phyloP scores from a whole-genome alignment of 2,113 vertebrate genomes.

The Lepus americanus region DNA sequence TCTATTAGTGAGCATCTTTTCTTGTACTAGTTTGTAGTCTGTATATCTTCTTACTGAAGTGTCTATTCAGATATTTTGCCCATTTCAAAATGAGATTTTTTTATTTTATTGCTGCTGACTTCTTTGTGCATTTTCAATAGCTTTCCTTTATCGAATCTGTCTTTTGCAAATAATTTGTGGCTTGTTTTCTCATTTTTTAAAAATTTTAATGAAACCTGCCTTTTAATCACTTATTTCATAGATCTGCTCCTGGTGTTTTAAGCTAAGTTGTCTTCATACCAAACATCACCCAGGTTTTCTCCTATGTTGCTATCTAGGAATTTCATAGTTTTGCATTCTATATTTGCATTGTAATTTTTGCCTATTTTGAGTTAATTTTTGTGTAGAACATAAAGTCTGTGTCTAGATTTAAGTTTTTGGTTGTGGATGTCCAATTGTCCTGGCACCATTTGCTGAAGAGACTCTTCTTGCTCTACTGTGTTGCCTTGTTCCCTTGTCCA shows the following conservation, averaged over 20 bases:
- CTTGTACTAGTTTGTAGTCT: not conserved
- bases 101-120: not conserved
- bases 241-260: not conserved
- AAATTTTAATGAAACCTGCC: not conserved
- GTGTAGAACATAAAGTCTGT: not conserved
- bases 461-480: not conserved
- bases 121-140: not conserved
- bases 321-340: not conserved
- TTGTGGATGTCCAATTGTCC: not conserved
- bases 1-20: not conserved
- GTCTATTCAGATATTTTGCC: not conserved
- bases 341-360: not conserved
- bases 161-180: not conserved
- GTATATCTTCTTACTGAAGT: not conserved
- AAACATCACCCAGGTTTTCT: not conserved
- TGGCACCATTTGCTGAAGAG: not conserved
- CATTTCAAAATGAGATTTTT: not conserved
- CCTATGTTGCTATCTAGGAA: no score
- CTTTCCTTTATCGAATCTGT: not conserved
- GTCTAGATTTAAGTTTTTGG: not conserved
- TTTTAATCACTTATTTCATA: not conserved
- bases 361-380: not conserved
- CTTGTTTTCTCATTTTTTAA: not conserved
- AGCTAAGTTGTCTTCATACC: not conserved
- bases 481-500: not conserved